Percentiles rank a stretch among this genome's conserved stretches.
phyloP scores from a whole-genome alignment of 2,797 vertebrate genomes.

The Tachyglossus aculeatus region DNA sequence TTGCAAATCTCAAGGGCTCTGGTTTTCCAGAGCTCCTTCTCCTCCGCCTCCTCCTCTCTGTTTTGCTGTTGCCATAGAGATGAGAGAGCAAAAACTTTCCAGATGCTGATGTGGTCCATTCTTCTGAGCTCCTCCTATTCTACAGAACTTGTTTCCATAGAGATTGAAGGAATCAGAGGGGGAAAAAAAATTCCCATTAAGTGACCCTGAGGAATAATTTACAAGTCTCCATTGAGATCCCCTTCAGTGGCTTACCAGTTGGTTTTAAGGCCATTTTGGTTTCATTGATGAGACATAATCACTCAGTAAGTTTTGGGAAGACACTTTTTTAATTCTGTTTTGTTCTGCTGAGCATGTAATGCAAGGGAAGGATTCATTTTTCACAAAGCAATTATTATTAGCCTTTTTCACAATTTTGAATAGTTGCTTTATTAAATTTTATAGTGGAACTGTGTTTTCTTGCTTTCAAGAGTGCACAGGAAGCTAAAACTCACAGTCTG shows the following conservation, averaged over 20 bases:
- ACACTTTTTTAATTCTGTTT: neutral
- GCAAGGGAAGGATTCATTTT: no score
- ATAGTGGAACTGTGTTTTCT: slow-evolving; percentile 3
- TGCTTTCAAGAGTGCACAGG: slow-evolving; percentile 11
- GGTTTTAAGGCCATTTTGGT: neutral
- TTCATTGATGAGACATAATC: neutral
- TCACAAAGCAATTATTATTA: slow-evolving; percentile 17
- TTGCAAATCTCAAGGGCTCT: neutral
- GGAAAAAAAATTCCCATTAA: neutral
- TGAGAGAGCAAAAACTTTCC: neutral
- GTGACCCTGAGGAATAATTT: neutral
- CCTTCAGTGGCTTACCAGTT: neutral
- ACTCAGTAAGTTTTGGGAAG: neutral
- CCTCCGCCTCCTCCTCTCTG: neutral
- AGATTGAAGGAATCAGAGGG: neutral
- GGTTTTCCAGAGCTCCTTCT: neutral
- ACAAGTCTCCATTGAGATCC: neutral
- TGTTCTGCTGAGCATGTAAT: no score
- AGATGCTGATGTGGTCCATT: neutral
- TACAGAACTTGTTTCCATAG: neutral
- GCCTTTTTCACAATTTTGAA: neutral
- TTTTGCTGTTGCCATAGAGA: neutral
- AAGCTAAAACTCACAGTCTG: no score
- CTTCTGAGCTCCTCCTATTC: neutral
- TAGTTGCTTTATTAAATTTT: slow-evolving; percentile 19